Evolutionary conservation across 2,797 vertebrate species (phyloP), one percentile per base, ranked within the genome.

Genomic region (Danio aesculapii): DNA sequence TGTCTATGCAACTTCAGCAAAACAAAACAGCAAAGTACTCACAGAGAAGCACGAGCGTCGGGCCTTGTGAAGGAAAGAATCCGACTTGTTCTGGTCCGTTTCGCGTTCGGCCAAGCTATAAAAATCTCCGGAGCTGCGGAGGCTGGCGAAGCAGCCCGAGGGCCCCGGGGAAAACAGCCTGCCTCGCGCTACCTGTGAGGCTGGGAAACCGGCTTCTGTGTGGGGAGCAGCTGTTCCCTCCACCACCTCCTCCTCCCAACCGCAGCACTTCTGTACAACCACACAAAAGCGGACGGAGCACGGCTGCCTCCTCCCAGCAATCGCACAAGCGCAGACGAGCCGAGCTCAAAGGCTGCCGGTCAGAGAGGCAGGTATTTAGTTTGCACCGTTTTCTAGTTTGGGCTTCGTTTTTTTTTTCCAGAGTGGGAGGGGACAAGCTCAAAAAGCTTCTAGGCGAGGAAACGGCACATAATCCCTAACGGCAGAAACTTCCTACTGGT

Each of bases 401-500:
- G 82, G 79, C 83, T 81, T 87, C 83, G 86, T 81, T 82, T 90
- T 92, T 90, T 92, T 88, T 92, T 88, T 92, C 17, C 61, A 43
- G 81, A 93, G 95, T 95, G 95, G 96, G 96, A 96, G 96, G 95
- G 95, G 96, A 90, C 88, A 92, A 93, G 91, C 88, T 62, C 82
- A 88, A 88, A 91, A 88, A 91, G 93, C 92, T 92, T 87, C 90
- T 77, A 91, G 93, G 92, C 91, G 88, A 95, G 95, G 94, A 96
- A 97, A 96, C 90, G 91, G 93, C 92, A 93, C 94, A 95, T 94
- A 97, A 96, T 96, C 95, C 95, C 94, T 95, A 93, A 93, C 91
- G 92, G 88, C 89, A 91, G 92, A 94, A 93, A 94, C 96, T 97
- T 97, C 96, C 96, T 90, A 90, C 82, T 69, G 92, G 91, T 92